Evolutionary conservation across 2,888 invertebrate genomes (phyloP), one percentile per base, ranked within the genome.

Genomic region (Diarsia brunnea): DNA sequence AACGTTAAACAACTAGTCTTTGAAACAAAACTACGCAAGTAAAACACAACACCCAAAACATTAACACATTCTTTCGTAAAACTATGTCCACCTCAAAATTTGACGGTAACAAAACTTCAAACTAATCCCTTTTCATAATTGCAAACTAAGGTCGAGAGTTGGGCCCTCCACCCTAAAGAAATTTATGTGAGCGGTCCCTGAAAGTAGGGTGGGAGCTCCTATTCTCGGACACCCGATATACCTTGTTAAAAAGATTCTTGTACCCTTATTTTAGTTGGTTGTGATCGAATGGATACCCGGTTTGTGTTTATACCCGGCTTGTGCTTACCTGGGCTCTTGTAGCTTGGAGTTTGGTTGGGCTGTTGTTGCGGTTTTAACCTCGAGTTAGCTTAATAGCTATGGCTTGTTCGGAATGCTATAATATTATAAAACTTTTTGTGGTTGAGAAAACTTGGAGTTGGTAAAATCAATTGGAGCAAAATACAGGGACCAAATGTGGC

Each of bases 181-280:
- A 84, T 84, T 77, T 83, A 83, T 81, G 73, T 51, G 72, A 53
- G 24, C 14, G 43, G n/a, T n/a, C 47, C 53, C 47, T 19, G 31
- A 61, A 68, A 69, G n/a, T 71, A 68, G 82, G 80, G 77, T 76
- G 66, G 51, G 61, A 24, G 74, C 66, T 76, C 77, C 73, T 38
- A 67, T 73, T 84, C 75, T 27, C 72, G 47, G 84, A 69, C 58
- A 81, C 58, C 79, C 61, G 84, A 84, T 83, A 83, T 16, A 67
- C 69, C 79, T 73, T 83, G 81, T 79, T 83, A 81, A 31, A 80
- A 77, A 64, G 58, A 77, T 65, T 67, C 45, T 67, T 38, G 38
- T 38, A 77, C 61, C 82, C 66, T 81, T 49, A 79, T 64, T 64
- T 81, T 65, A 65, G 75, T 38, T 55, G 21, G 10, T 53, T 16